These are phyloP conservation scores for Campylomormyrus numenius DNA, from an alignment of 2,113 vertebrate genomes.

Conservation along the genomic window DNA sequence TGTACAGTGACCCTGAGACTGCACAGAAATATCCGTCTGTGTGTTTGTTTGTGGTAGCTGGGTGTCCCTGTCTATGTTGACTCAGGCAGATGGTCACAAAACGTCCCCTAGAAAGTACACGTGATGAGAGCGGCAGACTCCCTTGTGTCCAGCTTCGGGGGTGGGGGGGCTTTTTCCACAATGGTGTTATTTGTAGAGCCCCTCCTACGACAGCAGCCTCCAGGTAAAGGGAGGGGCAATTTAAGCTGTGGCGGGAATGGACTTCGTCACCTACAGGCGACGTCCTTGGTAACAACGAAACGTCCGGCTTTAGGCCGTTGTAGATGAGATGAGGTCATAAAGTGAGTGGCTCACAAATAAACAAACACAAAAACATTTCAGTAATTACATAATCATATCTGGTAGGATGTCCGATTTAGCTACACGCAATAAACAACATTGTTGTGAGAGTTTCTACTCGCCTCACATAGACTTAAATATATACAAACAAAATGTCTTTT, in stretches of 20 bases:
- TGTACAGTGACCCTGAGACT: background rate
- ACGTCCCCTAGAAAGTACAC: background rate
- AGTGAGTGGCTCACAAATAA: background rate
- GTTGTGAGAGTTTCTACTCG: background rate
- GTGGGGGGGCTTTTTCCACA: background rate
- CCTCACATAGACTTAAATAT: background rate
- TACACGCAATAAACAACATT: background rate
- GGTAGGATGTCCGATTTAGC: background rate
- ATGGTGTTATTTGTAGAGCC: background rate
- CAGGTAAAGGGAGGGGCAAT: background rate
- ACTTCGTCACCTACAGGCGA: background rate
- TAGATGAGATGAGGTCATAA: background rate
- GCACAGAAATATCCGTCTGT: background rate
- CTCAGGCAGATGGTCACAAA: background rate
- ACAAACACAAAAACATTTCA: background rate
- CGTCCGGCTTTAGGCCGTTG: background rate
- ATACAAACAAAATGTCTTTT: background rate
- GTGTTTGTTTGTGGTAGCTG: background rate
- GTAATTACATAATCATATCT: background rate
- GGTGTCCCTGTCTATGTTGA: background rate
- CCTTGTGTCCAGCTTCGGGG: background rate
- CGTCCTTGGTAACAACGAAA: background rate
- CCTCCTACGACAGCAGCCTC: background rate
- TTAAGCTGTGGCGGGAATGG: background rate
- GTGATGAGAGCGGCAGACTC: background rate